These are phyloP conservation scores for Nansenia antarctica DNA, from an alignment of 2,113 vertebrate species.

Conservation along the genomic window DNA sequence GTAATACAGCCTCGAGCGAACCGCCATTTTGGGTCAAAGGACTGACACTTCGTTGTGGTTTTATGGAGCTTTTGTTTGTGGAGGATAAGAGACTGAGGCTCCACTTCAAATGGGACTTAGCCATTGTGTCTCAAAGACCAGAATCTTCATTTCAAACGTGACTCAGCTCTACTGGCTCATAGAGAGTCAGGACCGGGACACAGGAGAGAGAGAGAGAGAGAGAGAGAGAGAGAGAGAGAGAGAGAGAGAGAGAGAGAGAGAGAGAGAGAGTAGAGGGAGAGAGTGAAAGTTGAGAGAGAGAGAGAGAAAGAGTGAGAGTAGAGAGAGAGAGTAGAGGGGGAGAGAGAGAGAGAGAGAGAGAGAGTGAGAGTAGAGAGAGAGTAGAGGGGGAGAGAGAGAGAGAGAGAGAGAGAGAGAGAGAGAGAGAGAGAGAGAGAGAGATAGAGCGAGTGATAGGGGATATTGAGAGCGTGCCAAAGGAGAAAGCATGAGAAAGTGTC, in stretches of 20 bases:
- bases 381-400: slow-evolving; percentile 20
- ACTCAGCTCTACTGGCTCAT: slow-evolving; percentile 63
- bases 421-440: slow-evolving; percentile 49
- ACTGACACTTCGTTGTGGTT: slow-evolving; percentile 46
- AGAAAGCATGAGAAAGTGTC: slow-evolving; percentile 61
- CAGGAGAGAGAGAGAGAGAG: slow-evolving; percentile 29
- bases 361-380: slow-evolving; percentile 26
- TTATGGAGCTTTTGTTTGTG: slow-evolving; percentile 58
- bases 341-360: slow-evolving; percentile 39
- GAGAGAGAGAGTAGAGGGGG: not conserved
- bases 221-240: slow-evolving; percentile 5
- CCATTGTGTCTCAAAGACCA: slow-evolving; percentile 56
- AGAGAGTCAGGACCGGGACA: slow-evolving; percentile 47
- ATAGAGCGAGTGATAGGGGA: no score
- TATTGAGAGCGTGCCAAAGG: slow-evolving; percentile 37
- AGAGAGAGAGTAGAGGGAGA: not conserved
- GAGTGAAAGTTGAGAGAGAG: not conserved
- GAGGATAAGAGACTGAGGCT: slow-evolving; percentile 58
- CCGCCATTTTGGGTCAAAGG: slow-evolving; percentile 54
- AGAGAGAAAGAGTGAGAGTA: not conserved
- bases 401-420: slow-evolving; percentile 40
- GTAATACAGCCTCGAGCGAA: no score
- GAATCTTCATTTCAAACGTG: slow-evolving; percentile 63
- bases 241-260: not conserved
- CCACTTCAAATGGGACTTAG: slow-evolving; percentile 65